A percentile compares a stretch with the other conserved stretches of the same genome.
phyloP scores from a whole-genome alignment of 2,797 vertebrate species.

The Coccyzus lansbergi region DNA sequence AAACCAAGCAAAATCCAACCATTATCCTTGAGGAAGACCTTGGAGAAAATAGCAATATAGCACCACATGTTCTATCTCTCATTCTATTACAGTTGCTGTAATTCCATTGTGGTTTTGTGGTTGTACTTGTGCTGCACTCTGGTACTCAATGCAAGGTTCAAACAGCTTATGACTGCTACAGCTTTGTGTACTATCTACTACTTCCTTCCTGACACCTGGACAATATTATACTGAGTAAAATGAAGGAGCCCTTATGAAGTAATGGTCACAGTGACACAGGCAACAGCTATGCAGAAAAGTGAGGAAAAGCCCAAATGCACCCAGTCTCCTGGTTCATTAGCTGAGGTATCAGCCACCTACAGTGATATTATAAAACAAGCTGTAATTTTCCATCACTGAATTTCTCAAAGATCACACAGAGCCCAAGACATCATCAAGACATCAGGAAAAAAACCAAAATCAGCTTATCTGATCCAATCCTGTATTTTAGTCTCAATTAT shows the following conservation, averaged over 20 bases:
- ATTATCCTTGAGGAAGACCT: constrained; percentile 23
- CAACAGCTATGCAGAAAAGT: neutral
- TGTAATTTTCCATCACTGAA: neutral
- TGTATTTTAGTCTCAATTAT: neutral
- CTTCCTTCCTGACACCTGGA: constrained; percentile 10
- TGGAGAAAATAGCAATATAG: neutral
- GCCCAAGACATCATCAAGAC: neutral
- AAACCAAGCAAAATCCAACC: constrained; percentile 46
- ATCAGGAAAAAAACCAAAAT: neutral
- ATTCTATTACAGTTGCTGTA: constrained; percentile 42
- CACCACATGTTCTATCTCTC: constrained; percentile 42
- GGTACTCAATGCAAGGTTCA: neutral
- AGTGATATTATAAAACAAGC: neutral
- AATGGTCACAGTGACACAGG: neutral
- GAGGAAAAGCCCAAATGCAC: neutral
- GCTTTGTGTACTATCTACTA: neutral
- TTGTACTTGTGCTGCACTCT: constrained; percentile 13
- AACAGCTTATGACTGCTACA: neutral
- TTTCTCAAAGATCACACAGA: neutral
- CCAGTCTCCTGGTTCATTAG: neutral
- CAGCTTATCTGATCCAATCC: neutral
- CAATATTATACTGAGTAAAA: constrained; percentile 5
- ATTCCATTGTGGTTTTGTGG: constrained; percentile 44
- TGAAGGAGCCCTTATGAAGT: neutral
- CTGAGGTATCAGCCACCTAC: neutral